These are phyloP conservation scores for Cladopsammia gracilis DNA, from an alignment of 64 coral and sea anemone species.

Conservation along the genomic window DNA sequence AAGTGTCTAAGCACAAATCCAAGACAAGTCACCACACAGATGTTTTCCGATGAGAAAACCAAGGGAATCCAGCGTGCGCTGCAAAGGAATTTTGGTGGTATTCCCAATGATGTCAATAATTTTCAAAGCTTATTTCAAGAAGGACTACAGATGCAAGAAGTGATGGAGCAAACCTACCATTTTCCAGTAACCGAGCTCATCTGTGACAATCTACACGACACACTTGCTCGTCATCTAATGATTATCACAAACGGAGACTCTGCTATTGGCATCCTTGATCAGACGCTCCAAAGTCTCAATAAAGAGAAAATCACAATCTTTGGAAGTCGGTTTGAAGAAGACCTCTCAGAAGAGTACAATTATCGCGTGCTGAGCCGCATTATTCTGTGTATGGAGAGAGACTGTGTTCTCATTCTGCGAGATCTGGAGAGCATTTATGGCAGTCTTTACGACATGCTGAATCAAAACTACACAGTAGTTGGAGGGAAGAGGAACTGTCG, in stretches of 20 bases:
- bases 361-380: slow-evolving; percentile 81
- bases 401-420: slow-evolving; percentile 79
- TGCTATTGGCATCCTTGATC: slow-evolving; percentile 75
- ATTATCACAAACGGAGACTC: slow-evolving; percentile 82
- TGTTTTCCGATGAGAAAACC: slow-evolving; percentile 49
- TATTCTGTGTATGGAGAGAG: slow-evolving; percentile 80
- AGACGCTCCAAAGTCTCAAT: slow-evolving; percentile 52
- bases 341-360: slow-evolving; percentile 80
- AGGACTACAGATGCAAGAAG: slow-evolving; percentile 9
- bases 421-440: slow-evolving; percentile 82
- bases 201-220: slow-evolving; percentile 69
- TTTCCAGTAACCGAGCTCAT: slow-evolving; percentile 58
- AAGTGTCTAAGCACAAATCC: slow-evolving; percentile 70
- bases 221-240: slow-evolving; percentile 80
- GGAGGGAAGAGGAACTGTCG: slow-evolving; percentile 86
- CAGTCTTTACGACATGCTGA: slow-evolving; percentile 81
- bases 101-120: slow-evolving; percentile 50
- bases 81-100: slow-evolving; percentile 89
- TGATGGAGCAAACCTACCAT: background rate
- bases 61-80: slow-evolving; percentile 56
- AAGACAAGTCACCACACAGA: background rate
- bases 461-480: slow-evolving; percentile 76
- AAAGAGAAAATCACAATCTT: slow-evolving; percentile 89
- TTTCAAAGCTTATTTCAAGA: slow-evolving; percentile 67
- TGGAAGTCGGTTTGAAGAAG: slow-evolving; percentile 82